Evolutionary conservation across 2,113 vertebrate genomes (phyloP), one percentile per base, ranked within the genome.

Genomic region (Pterocles burchelli): DNA sequence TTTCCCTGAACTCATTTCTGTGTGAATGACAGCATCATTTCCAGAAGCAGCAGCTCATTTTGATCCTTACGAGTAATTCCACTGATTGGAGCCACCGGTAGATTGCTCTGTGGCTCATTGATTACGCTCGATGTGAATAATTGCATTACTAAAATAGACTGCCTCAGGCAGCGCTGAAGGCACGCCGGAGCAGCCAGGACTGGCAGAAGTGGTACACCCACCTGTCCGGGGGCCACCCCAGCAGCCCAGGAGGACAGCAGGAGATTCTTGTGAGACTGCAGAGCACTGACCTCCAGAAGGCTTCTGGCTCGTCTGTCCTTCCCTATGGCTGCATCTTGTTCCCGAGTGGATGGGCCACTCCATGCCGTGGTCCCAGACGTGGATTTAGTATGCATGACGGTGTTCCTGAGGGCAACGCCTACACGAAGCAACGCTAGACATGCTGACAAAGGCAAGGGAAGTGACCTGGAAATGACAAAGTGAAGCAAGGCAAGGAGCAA

Each of bases 391-490:
- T 93, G 95, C 96, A 93, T 25, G 68, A 25, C 3, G 13, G 78
- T 84, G 90, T 14, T 95, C 95, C 84, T 15, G 81, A 81, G 88
- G 94, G 94, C 83, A 93, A 80, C 4, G 51, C 66, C 89, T 74
- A 34, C 79, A 66, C 2, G 2, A 68, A 89, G 93, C 91, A 46
- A 33, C 1, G 73, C 89, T 95, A 49, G 95, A 94, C 81, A 57
- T 71, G 87, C 96, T 89, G 83, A 92, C 89, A 96, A 85, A 95
- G 85, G 95, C 90, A 91, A 89, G 91, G 79, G 54, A 95, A 97
- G 88, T 96, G 95, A 97, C 96, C 97, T 97, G 95, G 95, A 97
- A 97, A 97, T 51, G 95, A 95, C 96, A 90, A 91, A 95, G 85
- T 13, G 82, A 92, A 90, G 93, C 85, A 55, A 83, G 83, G 88